Percentiles rank a stretch among this genome's conserved stretches.
Evolutionary conservation across 2,888 invertebrate species (phyloP).

Genomic region (Brachycybe producta): DNA sequence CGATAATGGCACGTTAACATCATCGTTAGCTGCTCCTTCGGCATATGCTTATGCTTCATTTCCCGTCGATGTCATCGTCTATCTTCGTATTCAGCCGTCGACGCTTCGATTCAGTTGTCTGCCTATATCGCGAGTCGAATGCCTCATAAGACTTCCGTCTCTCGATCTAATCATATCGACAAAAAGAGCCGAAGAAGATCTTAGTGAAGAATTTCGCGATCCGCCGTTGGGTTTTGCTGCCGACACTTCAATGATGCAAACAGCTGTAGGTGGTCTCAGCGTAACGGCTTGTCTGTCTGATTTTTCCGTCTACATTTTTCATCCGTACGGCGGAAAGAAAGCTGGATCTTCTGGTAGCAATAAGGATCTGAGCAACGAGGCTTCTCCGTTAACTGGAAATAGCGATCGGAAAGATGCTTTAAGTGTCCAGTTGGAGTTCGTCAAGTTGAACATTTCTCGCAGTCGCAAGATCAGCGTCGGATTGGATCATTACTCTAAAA

Average conservation of each 20-base stretch:
- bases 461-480: slow-evolving; percentile 81
- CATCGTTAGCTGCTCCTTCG: slow-evolving; percentile 22
- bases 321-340: slow-evolving; percentile 91
- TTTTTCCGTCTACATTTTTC: slow-evolving; percentile 95
- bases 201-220: slow-evolving; percentile 17
- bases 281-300: slow-evolving; percentile 93
- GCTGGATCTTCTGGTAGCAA: slow-evolving; percentile 40
- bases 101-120: slow-evolving; percentile 91
- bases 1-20: slow-evolving; percentile 2
- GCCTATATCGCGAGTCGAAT: slow-evolving; percentile 89
- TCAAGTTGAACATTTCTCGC: slow-evolving; percentile 85
- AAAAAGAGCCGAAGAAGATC: slow-evolving; percentile 65
- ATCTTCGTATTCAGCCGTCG: slow-evolving; percentile 95
- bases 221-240: slow-evolving; percentile 1
- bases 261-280: slow-evolving; percentile 62
- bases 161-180: slow-evolving; percentile 94
- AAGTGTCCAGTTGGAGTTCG: slow-evolving; percentile 91
- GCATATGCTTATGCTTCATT: slow-evolving; percentile 54
- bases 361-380: slow-evolving; percentile 21
- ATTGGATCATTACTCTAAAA: slow-evolving; percentile 51
- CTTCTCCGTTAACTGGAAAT: slow-evolving; percentile 48
- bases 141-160: slow-evolving; percentile 89
- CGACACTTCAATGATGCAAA: slow-evolving; percentile 14
- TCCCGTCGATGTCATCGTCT: slow-evolving; percentile 96
- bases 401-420: slow-evolving; percentile 88